phyloP scores from a whole-genome alignment of 1,140 invertebrate genomes.

The Plectus sambesii region DNA sequence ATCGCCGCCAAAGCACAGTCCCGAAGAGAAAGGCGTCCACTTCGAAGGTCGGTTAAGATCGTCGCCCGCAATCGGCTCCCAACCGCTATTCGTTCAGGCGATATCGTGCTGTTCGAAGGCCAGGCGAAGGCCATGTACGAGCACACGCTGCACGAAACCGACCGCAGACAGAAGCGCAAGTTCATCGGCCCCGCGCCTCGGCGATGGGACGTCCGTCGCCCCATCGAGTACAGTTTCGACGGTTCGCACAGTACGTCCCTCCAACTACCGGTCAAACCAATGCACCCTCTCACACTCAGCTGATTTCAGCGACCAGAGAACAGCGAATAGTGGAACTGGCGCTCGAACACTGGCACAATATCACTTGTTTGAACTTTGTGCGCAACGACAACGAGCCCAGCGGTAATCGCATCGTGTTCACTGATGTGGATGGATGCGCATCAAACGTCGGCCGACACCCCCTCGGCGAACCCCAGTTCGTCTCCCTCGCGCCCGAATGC shows the following conservation, averaged over 20 bases:
- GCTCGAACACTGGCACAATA: constrained; percentile 45
- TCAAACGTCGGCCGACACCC: constrained; percentile 41
- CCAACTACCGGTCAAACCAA: constrained; percentile 2
- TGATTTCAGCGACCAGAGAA: constrained; percentile 36
- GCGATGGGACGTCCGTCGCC: constrained; percentile 39
- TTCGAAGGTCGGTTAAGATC: constrained; percentile 31
- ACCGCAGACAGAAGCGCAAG: constrained; percentile 39
- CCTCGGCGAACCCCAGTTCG: constrained; percentile 44
- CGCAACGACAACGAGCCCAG: constrained; percentile 38
- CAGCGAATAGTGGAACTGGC: constrained; percentile 44
- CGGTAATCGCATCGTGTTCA: constrained; percentile 43
- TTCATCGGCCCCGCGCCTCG: constrained; percentile 44
- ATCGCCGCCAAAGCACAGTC: no score
- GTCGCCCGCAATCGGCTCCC: background rate
- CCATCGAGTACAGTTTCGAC: constrained; percentile 46
- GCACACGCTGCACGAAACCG: constrained; percentile 14
- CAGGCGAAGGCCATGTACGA: constrained; percentile 40
- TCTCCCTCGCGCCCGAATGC: constrained; percentile 44
- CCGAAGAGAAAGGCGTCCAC: constrained; percentile 38
- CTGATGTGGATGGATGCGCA: constrained; percentile 44
- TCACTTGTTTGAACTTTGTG: constrained; percentile 43
- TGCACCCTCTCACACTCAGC: background rate
- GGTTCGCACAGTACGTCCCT: constrained; percentile 44
- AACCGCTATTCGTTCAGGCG: constrained; percentile 30
- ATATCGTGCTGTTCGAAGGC: constrained; percentile 40